Percentiles rank a stretch among this genome's conserved stretches.
These are phyloP conservation scores for Chloromyia formosa DNA, from an alignment of 2,888 invertebrate species.

Conservation along the genomic window DNA sequence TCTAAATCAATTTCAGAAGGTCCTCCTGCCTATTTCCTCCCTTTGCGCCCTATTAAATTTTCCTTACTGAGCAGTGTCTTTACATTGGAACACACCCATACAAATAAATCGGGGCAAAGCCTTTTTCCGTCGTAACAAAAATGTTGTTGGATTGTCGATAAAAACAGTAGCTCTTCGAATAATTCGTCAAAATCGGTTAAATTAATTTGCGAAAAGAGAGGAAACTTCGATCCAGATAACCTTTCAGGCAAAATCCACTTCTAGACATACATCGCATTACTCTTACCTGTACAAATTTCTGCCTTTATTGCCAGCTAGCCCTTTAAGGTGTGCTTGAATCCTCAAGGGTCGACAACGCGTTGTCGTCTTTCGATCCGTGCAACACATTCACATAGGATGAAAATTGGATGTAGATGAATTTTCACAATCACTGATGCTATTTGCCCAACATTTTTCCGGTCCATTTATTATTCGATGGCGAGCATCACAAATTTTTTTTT, in stretches of 20 bases:
- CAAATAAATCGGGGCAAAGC: not conserved
- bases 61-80: not conserved
- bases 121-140: not conserved
- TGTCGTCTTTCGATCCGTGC: slow-evolving; percentile 28
- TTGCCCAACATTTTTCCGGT: slow-evolving; percentile 39
- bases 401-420: slow-evolving; percentile 7
- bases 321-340: slow-evolving; percentile 14
- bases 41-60: slow-evolving; percentile 32
- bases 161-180: not conserved
- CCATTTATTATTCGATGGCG: slow-evolving; percentile 29
- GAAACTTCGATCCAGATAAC: too few relatives aligned
- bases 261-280: slow-evolving; percentile 5
- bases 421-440: slow-evolving; percentile 23
- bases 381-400: slow-evolving; percentile 37
- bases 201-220: not conserved
- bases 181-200: not conserved
- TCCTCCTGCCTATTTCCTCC: slow-evolving; percentile 36
- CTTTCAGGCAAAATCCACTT: too few relatives aligned
- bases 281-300: slow-evolving; percentile 42
- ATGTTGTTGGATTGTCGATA: not conserved
- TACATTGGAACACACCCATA: slow-evolving; percentile 36
- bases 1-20: slow-evolving; percentile 39
- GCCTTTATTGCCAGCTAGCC: slow-evolving; percentile 33
- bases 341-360: slow-evolving; percentile 27
- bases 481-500: slow-evolving; percentile 19